A percentile compares a stretch with the other conserved stretches of the same genome.
Evolutionary conservation across 1,140 invertebrate genomes (phyloP).

Genomic region (Apis florea): DNA sequence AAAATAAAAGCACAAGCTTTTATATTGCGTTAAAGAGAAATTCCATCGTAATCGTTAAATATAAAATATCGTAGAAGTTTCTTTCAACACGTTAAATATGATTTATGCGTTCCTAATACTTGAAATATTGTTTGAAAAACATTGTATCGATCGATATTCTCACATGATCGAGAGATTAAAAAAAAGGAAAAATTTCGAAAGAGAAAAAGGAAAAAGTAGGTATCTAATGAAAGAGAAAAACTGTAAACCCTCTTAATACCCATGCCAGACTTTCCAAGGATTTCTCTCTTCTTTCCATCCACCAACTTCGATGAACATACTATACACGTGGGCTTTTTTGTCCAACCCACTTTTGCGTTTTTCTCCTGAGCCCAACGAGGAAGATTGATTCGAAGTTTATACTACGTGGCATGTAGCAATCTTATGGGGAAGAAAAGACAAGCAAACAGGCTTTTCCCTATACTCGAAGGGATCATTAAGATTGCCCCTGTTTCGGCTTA

Average conservation of each 20-base stretch:
- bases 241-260: background rate
- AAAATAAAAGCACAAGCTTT: background rate
- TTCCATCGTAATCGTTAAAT: conserved; percentile 3
- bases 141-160: conserved; percentile 20
- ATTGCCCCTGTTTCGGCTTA: conserved; percentile 5
- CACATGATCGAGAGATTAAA: background rate
- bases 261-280: background rate
- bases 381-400: conserved; percentile 30
- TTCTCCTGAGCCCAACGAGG: background rate
- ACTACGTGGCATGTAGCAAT: conserved; percentile 6
- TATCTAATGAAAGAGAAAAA: background rate
- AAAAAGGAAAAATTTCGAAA: background rate
- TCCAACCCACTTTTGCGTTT: background rate
- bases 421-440: background rate
- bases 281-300: conserved; percentile 6
- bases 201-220: too few species aligned
- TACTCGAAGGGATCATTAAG: conserved; percentile 31
- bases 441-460: background rate
- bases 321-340: background rate
- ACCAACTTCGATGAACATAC: background rate
- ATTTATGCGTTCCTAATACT: background rate
- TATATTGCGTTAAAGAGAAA: background rate
- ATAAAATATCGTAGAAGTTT: background rate
- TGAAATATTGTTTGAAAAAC: background rate
- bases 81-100: too few species aligned